A percentile compares a stretch with the other conserved stretches of the same genome.
phyloP scores from a whole-genome alignment of 1,140 invertebrate genomes.

The Drosophila sulfurigaster region DNA sequence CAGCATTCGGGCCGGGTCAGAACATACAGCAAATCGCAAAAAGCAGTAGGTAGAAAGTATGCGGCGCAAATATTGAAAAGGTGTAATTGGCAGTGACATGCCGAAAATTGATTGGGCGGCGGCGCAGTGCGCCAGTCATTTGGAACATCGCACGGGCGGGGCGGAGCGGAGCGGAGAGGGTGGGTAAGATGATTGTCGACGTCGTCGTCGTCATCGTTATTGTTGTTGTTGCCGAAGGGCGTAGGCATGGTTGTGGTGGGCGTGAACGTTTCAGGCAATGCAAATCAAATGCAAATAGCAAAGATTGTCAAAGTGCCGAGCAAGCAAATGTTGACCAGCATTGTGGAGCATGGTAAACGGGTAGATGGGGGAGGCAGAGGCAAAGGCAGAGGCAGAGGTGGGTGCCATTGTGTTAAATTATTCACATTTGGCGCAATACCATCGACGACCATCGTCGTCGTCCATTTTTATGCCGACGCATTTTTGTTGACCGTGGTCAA shows the following conservation, averaged over 20 bases:
- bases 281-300: constrained; percentile 83
- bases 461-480: constrained; percentile 61
- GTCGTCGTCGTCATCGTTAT: constrained; percentile 18
- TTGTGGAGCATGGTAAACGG: not conserved
- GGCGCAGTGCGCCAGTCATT: constrained; percentile 69
- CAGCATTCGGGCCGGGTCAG: not conserved
- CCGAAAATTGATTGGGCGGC: constrained; percentile 80
- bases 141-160: constrained; percentile 46
- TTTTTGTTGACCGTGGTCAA: constrained; percentile 44
- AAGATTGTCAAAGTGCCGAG: constrained; percentile 79
- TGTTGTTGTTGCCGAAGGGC: constrained; percentile 26
- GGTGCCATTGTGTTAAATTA: constrained; percentile 68
- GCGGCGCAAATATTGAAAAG: constrained; percentile 81
- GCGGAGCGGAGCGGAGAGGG: not conserved
- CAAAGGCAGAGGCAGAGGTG: not conserved
- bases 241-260: constrained; percentile 6
- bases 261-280: constrained; percentile 63
- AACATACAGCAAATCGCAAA: constrained; percentile 4
- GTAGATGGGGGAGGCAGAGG: not conserved
- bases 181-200: constrained; percentile 11
- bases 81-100: constrained; percentile 83
- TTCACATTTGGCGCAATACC: constrained; percentile 75
- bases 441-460: not conserved
- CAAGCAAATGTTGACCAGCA: constrained; percentile 53
- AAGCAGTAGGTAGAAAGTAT: constrained; percentile 57